Conservation (phyloP, 2,797 vertebrate genomes). For the Hemibagrus guttatus region DNA sequence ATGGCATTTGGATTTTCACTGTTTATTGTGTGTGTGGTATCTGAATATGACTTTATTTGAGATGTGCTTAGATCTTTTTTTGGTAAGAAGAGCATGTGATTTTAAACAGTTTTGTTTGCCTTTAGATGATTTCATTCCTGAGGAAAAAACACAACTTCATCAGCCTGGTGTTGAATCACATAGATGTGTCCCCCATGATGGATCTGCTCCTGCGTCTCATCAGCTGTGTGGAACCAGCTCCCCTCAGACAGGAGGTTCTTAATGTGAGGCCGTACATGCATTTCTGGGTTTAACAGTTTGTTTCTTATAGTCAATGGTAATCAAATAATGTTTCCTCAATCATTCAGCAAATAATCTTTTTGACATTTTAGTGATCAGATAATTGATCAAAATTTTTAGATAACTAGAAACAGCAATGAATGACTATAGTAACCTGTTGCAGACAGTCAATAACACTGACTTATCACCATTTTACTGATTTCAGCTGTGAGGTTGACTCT, state of each 20-base stretch:
- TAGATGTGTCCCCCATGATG: constrained; percentile 97
- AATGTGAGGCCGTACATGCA: constrained; percentile 74
- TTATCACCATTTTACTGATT: not conserved
- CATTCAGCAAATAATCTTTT: not conserved
- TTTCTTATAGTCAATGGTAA: not conserved
- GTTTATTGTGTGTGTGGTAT: not conserved
- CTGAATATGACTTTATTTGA: no score
- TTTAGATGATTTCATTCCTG: constrained; percentile 88
- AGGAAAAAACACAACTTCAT: constrained; percentile 91
- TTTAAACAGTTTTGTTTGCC: constrained; percentile 4
- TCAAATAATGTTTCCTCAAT: not conserved
- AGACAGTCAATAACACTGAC: not conserved
- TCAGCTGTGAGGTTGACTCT: not conserved
- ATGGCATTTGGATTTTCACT: not conserved
- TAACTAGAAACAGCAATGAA: not conserved
- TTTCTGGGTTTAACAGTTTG: not conserved
- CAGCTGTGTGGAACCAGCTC: constrained; percentile 92
- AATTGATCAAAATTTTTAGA: not conserved
- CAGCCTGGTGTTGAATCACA: constrained; percentile 90
- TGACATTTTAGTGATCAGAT: not conserved
- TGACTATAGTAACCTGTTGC: not conserved
- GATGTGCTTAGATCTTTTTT: not conserved
- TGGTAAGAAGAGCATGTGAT: not conserved
- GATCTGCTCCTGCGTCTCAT: constrained; percentile 93
- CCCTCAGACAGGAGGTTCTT: constrained; percentile 90